Percentiles rank a stretch among this genome's conserved stretches.
These are phyloP conservation scores for Eumerus sabulonum DNA, from an alignment of 2,888 invertebrate genomes.

Conservation along the genomic window DNA sequence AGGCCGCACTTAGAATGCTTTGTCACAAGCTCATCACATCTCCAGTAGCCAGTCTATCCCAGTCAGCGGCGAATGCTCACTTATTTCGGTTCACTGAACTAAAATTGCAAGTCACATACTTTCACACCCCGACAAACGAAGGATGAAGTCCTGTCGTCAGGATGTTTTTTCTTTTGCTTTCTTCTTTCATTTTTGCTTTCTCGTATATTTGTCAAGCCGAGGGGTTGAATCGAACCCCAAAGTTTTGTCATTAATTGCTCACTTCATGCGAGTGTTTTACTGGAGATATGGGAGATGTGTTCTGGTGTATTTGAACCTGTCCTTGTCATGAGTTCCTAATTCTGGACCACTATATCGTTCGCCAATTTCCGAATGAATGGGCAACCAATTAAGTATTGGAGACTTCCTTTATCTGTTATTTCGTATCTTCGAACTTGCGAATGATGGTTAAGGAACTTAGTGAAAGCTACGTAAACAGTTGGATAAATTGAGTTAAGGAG, in stretches of 20 bases:
- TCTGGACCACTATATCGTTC: conserved; percentile 21
- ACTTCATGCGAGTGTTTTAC: conserved; percentile 61
- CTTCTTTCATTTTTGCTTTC: neutral
- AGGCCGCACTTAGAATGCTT: conserved; percentile 47
- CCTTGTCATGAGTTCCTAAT: conserved; percentile 35
- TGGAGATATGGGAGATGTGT: conserved; percentile 42
- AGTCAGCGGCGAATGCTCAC: conserved; percentile 36
- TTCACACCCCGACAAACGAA: conserved; percentile 69
- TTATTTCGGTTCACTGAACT: conserved; percentile 71
- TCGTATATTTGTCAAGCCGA: too few species aligned
- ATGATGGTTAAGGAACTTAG: conserved; percentile 37
- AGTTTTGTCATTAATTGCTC: conserved; percentile 56
- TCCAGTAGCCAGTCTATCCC: conserved; percentile 23
- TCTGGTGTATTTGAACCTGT: conserved; percentile 16
- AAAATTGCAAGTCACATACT: conserved; percentile 72
- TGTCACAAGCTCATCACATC: conserved; percentile 70
- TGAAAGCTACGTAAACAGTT: neutral
- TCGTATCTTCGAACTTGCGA: conserved; percentile 28
- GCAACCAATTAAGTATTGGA: conserved; percentile 69
- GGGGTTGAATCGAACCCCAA: too few species aligned
- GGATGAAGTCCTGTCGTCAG: conserved; percentile 43
- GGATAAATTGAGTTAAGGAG: too few species aligned
- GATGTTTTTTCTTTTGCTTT: neutral
- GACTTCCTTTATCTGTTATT: conserved; percentile 21
- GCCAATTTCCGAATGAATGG: conserved; percentile 69